A percentile compares a stretch with the other conserved stretches of the same genome.
phyloP scores from a whole-genome alignment of 1,140 invertebrate species.

The Drosophila nigromelanica region DNA sequence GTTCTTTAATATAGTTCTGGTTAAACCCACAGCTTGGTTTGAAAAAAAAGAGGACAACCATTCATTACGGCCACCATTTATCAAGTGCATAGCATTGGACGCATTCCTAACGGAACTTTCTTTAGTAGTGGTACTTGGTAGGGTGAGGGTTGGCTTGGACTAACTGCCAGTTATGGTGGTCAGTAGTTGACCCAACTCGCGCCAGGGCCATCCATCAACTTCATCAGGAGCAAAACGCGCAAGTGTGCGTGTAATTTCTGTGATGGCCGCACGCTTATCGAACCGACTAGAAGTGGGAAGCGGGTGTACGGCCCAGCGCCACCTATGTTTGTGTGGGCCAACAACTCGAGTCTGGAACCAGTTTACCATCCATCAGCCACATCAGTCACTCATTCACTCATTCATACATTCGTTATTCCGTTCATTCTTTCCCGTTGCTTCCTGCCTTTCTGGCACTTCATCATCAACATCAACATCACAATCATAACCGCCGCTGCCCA shows the following conservation, averaged over 20 bases:
- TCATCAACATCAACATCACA: slow-evolving; percentile 44
- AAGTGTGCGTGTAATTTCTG: slow-evolving; percentile 58
- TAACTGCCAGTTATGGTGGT: slow-evolving; percentile 41
- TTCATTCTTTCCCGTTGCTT: slow-evolving; percentile 9
- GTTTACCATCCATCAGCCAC: slow-evolving; percentile 49
- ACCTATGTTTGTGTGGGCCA: slow-evolving; percentile 19
- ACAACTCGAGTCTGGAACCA: slow-evolving; percentile 7
- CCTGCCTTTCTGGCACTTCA: slow-evolving; percentile 43
- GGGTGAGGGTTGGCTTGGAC: background rate
- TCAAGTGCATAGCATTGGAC: slow-evolving; percentile 39
- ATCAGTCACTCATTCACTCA: slow-evolving; percentile 38
- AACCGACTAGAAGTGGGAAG: slow-evolving; percentile 4
- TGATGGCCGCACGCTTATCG: slow-evolving; percentile 54
- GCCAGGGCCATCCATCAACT: slow-evolving; percentile 54
- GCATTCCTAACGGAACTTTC: slow-evolving; percentile 18
- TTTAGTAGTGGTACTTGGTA: background rate
- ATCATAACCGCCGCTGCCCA: slow-evolving; percentile 37
- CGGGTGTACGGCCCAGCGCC: background rate
- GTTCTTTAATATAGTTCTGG: slow-evolving; percentile 16
- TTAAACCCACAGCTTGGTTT: background rate
- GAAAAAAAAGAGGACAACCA: slow-evolving; percentile 22
- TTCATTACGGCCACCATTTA: slow-evolving; percentile 50
- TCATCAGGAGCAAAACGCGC: slow-evolving; percentile 42
- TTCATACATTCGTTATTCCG: slow-evolving; percentile 33
- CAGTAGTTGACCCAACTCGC: slow-evolving; percentile 36